phyloP scores from a whole-genome alignment of 2,113 vertebrate genomes.

The Martes martes region DNA sequence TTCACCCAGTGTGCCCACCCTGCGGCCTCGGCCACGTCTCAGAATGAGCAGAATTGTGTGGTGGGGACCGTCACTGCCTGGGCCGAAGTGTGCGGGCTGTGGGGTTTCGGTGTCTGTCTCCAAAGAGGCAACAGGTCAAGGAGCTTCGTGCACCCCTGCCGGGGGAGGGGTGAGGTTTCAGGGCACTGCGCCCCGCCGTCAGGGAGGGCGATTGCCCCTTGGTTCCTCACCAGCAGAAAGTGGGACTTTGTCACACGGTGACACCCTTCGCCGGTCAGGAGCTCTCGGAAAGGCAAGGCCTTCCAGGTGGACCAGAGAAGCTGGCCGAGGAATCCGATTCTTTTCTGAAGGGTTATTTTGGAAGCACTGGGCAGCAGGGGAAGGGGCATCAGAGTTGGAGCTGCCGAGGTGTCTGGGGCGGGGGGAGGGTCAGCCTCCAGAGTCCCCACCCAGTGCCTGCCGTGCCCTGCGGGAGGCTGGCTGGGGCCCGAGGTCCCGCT shows the following conservation, averaged over 20 bases:
- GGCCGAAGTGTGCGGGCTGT: rapidly evolving
- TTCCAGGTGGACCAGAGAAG: rapidly evolving
- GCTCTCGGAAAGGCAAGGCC: rapidly evolving
- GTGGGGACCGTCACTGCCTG: neutral
- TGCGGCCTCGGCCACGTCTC: neutral
- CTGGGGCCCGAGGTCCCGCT: rapidly evolving
- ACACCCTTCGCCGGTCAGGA: rapidly evolving
- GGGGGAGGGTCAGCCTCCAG: neutral
- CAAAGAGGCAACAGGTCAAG: too few species aligned
- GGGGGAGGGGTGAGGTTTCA: rapidly evolving
- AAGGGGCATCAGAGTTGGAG: rapidly evolving
- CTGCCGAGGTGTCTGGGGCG: neutral
- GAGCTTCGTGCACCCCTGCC: rapidly evolving
- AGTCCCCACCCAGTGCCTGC: rapidly evolving
- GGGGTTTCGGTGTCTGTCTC: neutral
- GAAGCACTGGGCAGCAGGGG: rapidly evolving
- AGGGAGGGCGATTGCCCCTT: rapidly evolving
- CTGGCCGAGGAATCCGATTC: rapidly evolving
- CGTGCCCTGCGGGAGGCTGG: rapidly evolving
- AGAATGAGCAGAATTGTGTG: neutral
- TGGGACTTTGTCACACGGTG: rapidly evolving
- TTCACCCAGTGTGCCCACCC: neutral
- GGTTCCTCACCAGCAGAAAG: rapidly evolving
- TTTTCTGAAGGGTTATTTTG: neutral
- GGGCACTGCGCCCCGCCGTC: neutral